Evolutionary conservation across 2,888 invertebrate genomes (phyloP).

Genomic region (Napeogenes inachia): DNA sequence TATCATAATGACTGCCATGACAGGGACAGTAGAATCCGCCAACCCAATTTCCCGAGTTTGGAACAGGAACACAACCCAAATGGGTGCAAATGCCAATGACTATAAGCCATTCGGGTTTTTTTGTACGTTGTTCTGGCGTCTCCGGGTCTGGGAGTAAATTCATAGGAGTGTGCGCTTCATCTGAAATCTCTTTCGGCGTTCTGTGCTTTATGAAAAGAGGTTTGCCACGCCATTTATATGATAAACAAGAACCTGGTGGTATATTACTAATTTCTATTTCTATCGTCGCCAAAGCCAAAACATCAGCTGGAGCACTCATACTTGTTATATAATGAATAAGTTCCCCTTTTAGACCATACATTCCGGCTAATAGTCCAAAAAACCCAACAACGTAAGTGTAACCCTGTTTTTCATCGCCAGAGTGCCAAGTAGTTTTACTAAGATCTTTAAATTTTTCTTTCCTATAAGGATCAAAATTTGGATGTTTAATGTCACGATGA

Average conservation of each 20-base stretch:
- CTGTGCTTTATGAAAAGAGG: slow-evolving; percentile 87
- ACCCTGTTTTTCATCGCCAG: slow-evolving; percentile 55
- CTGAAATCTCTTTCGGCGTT: slow-evolving; percentile 80
- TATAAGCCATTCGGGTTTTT: slow-evolving; percentile 85
- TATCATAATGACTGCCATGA: slow-evolving; percentile 90
- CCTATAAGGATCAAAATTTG: slow-evolving; percentile 59
- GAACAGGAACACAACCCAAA: slow-evolving; percentile 89
- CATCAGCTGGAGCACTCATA: slow-evolving; percentile 84
- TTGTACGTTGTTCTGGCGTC: slow-evolving; percentile 79
- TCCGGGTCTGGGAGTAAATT: slow-evolving; percentile 83
- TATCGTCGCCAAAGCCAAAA: slow-evolving; percentile 85
- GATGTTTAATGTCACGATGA: slow-evolving; percentile 58
- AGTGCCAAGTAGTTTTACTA: slow-evolving; percentile 51
- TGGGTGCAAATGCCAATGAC: slow-evolving; percentile 90
- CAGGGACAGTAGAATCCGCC: slow-evolving; percentile 90
- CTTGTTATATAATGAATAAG: slow-evolving; percentile 74
- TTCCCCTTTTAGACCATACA: slow-evolving; percentile 80
- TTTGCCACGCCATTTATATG: slow-evolving; percentile 89
- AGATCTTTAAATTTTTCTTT: slow-evolving; percentile 54
- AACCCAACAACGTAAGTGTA: slow-evolving; percentile 70
- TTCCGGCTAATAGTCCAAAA: slow-evolving; percentile 75
- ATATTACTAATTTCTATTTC: slow-evolving; percentile 85
- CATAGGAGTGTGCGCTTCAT: slow-evolving; percentile 78
- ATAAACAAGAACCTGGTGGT: slow-evolving; percentile 79
- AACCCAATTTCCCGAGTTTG: slow-evolving; percentile 79